These are phyloP conservation scores for Spea hammondii DNA, from an alignment of 2,797 vertebrate species.

Conservation along the genomic window DNA sequence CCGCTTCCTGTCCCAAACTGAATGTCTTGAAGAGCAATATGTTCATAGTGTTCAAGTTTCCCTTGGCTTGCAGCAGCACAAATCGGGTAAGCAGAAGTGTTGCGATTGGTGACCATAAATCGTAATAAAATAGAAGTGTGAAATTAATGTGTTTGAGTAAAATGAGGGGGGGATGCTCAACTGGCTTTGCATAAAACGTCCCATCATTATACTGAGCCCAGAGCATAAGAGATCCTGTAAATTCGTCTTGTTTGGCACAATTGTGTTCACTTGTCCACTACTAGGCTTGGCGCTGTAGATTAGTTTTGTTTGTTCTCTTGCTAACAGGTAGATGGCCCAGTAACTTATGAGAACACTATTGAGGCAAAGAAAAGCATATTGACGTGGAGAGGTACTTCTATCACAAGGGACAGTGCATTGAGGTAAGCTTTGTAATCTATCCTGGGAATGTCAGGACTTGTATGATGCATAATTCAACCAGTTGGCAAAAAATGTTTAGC, in stretches of 20 bases:
- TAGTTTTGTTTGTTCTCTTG: too few relatives aligned
- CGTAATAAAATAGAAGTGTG: too few relatives aligned
- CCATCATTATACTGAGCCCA: neutral
- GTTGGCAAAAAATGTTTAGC: too few relatives aligned
- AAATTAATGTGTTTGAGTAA: too few relatives aligned
- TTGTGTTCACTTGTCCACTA: too few relatives aligned
- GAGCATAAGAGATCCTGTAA: too few relatives aligned
- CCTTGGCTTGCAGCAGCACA: conserved; percentile 60
- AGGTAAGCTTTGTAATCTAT: conserved; percentile 53
- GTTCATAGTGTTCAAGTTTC: conserved; percentile 61
- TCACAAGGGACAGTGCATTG: conserved; percentile 62
- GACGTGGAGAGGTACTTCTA: conserved; percentile 49
- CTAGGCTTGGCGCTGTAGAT: too few relatives aligned
- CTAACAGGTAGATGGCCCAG: conserved; percentile 32
- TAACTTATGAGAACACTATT: conserved; percentile 60
- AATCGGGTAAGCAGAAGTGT: conserved; percentile 55
- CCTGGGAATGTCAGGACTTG: neutral
- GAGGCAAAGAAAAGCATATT: conserved; percentile 52
- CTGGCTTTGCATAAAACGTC: neutral
- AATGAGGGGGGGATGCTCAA: too few relatives aligned
- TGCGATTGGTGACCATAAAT: neutral
- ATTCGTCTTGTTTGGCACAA: too few relatives aligned
- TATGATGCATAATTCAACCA: too few relatives aligned
- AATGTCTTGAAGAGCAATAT: conserved; percentile 48
- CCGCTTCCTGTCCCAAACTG: conserved; percentile 33